Evolutionary conservation across 2,113 vertebrate species (phyloP).

Genomic region (Python bivittatus): DNA sequence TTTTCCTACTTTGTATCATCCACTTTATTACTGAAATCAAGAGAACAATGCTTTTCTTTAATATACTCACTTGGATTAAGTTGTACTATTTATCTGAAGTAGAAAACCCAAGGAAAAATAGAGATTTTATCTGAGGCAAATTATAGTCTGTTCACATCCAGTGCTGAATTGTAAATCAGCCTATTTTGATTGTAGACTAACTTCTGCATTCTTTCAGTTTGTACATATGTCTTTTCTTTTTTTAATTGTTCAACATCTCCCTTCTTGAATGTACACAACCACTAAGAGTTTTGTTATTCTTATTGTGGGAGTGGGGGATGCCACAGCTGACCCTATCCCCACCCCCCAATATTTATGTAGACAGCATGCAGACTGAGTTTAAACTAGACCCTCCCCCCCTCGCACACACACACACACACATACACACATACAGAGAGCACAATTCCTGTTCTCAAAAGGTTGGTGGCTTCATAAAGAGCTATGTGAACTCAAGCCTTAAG

Average conservation of each 20-base stretch:
- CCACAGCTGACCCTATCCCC: neutral
- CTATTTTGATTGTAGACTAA: neutral
- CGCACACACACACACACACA: neutral
- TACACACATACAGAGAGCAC: neutral
- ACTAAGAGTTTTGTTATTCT: fast-evolving
- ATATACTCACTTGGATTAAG: neutral
- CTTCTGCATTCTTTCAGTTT: neutral
- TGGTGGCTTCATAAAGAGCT: neutral
- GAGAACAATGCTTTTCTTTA: neutral
- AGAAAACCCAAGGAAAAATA: neutral
- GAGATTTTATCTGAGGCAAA: neutral
- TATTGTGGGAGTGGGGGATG: neutral
- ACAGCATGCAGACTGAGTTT: neutral
- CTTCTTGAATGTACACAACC: neutral
- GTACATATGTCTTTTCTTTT: neutral
- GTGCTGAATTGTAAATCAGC: neutral
- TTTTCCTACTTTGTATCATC: neutral
- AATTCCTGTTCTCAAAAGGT: neutral
- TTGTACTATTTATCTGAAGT: neutral
- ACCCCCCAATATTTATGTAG: neutral
- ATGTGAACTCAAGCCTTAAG: neutral
- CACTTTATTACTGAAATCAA: neutral
- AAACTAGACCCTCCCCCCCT: neutral
- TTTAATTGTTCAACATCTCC: neutral
- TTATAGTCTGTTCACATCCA: neutral